A percentile compares a stretch with the other conserved stretches of the same genome.
These are phyloP conservation scores for Chauna torquata DNA, from an alignment of 2,113 vertebrate genomes.

Conservation along the genomic window DNA sequence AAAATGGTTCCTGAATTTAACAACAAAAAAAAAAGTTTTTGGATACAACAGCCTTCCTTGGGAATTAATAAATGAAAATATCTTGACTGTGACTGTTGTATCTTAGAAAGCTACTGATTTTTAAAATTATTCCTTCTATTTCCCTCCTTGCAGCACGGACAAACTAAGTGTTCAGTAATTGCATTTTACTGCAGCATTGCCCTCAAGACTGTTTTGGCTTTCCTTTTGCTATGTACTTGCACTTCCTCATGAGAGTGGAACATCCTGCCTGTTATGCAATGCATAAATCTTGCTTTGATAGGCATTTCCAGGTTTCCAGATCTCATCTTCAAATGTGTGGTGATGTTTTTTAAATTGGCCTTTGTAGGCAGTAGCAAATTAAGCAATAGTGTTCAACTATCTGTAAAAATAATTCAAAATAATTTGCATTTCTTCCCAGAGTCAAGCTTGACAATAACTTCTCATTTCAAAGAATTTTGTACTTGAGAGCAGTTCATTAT, in stretches of 20 bases:
- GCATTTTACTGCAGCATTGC: slow-evolving; percentile 23
- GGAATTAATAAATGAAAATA: not conserved
- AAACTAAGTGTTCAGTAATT: not conserved
- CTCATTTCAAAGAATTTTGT: slow-evolving; percentile 47
- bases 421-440: slow-evolving; percentile 28
- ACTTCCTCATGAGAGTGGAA: slow-evolving; percentile 61
- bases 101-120: not conserved
- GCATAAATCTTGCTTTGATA: slow-evolving; percentile 67
- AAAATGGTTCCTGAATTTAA: slow-evolving; percentile 42
- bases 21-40: not conserved
- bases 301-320: slow-evolving; percentile 66
- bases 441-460: slow-evolving; percentile 12
- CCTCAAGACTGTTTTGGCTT: slow-evolving; percentile 59
- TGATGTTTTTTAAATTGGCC: not conserved
- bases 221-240: slow-evolving; percentile 53
- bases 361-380: slow-evolving; percentile 17
- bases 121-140: not conserved
- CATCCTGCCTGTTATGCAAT: slow-evolving; percentile 65
- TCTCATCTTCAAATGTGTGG: not conserved
- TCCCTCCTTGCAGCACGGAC: slow-evolving; percentile 1
- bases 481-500: slow-evolving; percentile 32
- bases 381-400: slow-evolving; percentile 24
- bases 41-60: not conserved
- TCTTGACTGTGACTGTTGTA: not conserved
- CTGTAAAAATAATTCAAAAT: slow-evolving; percentile 34